phyloP scores from a whole-genome alignment of 2,797 vertebrate species.

The Salarias fasciatus region DNA sequence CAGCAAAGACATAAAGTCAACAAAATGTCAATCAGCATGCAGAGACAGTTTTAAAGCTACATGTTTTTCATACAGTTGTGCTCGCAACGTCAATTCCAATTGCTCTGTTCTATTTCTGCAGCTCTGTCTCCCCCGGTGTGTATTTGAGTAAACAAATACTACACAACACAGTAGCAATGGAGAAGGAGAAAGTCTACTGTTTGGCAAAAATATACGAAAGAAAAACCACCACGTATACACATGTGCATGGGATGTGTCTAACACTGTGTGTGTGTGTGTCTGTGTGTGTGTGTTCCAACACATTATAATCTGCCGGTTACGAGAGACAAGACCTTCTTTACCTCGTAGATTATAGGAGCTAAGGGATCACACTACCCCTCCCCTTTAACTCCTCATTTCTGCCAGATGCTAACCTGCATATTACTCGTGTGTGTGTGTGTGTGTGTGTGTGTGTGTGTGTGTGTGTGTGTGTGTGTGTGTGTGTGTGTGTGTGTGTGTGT shows the following conservation, averaged over 20 bases:
- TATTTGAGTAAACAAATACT: no score
- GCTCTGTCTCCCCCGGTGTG: slow-evolving; percentile 9
- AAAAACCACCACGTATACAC: no score
- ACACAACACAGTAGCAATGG: no score
- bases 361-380: slow-evolving; percentile 64
- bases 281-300: slow-evolving; percentile 14
- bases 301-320: slow-evolving; percentile 68
- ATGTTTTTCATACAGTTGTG: slow-evolving; percentile 9
- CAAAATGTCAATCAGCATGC: slow-evolving; percentile 52
- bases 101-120: neutral
- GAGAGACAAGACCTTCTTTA: slow-evolving; percentile 65
- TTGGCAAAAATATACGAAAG: no score
- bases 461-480: slow-evolving; percentile 19
- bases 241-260: no score
- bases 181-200: no score
- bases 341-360: slow-evolving; percentile 73
- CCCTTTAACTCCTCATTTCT: slow-evolving; percentile 37
- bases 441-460: slow-evolving; percentile 21
- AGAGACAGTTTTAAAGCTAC: slow-evolving; percentile 30
- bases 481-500: slow-evolving; percentile 20
- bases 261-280: slow-evolving; percentile 1
- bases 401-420: slow-evolving; percentile 71
- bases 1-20: slow-evolving; percentile 60
- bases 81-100: neutral
- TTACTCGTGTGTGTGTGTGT: slow-evolving; percentile 35